These are phyloP conservation scores for Unio pictorum DNA, from an alignment of 2,888 invertebrate species.

Conservation along the genomic window DNA sequence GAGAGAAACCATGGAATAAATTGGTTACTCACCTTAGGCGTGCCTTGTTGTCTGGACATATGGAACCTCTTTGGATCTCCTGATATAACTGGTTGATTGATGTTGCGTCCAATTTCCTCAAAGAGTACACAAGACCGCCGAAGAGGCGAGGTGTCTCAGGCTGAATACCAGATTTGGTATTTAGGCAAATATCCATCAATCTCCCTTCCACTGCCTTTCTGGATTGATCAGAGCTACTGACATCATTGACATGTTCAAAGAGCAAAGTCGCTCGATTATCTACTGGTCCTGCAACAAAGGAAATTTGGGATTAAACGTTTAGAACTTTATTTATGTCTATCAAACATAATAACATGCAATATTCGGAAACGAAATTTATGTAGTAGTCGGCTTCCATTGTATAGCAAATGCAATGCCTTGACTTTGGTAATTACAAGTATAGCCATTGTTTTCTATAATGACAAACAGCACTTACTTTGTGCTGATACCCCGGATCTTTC, in stretches of 20 bases:
- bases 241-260: constrained; percentile 45
- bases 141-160: constrained; percentile 72
- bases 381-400: not conserved
- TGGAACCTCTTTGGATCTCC: constrained; percentile 32
- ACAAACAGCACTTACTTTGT: constrained; percentile 18
- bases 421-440: not conserved
- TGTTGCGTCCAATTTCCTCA: constrained; percentile 67
- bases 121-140: constrained; percentile 69
- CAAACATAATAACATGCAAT: not conserved
- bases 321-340: no score
- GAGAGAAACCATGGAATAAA: not conserved
- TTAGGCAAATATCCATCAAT: constrained; percentile 51
- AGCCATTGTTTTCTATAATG: not conserved
- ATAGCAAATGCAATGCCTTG: not conserved
- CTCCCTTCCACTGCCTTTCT: constrained; percentile 36
- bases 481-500: constrained; percentile 24
- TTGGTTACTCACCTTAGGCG: constrained; percentile 44
- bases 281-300: constrained; percentile 24
- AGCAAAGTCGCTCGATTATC: constrained; percentile 74
- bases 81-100: constrained; percentile 61
- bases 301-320: no score
- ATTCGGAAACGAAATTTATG: no score
- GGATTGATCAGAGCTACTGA: constrained; percentile 7
- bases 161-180: constrained; percentile 67
- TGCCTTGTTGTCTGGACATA: constrained; percentile 51